Conservation (phyloP, 2,888 invertebrate genomes). For the Hypomecis atomaria region DNA sequence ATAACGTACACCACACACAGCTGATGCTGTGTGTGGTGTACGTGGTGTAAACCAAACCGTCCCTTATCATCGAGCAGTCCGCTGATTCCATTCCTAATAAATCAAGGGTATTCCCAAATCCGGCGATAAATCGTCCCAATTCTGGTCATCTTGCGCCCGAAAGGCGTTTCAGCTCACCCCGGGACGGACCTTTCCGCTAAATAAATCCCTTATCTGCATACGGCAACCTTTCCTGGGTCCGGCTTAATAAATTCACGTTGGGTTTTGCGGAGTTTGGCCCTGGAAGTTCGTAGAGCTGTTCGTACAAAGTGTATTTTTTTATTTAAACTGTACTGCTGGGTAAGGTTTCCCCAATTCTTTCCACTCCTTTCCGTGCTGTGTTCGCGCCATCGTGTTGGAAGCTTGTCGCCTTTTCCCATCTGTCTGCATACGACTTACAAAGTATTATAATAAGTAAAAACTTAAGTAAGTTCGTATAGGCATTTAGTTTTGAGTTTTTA, state of each 20-base stretch:
- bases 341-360: too few relatives aligned
- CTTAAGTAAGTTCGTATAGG: too few relatives aligned
- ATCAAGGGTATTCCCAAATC: slow-evolving; percentile 79
- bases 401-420: too few relatives aligned
- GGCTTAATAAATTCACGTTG: slow-evolving; percentile 85
- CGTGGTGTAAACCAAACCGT: slow-evolving; percentile 33
- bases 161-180: slow-evolving; percentile 79
- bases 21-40: too few relatives aligned
- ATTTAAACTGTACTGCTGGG: too few relatives aligned
- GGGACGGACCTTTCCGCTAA: slow-evolving; percentile 85
- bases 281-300: slow-evolving; percentile 61
- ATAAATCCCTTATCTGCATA: slow-evolving; percentile 86
- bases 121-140: slow-evolving; percentile 82
- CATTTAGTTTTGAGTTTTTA: too few relatives aligned
- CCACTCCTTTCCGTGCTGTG: too few relatives aligned
- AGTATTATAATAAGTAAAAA: too few relatives aligned
- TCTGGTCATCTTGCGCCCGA: slow-evolving; percentile 82
- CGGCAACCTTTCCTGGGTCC: slow-evolving; percentile 85
- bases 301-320: background rate
- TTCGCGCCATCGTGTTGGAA: too few relatives aligned
- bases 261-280: slow-evolving; percentile 75
- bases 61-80: slow-evolving; percentile 66
- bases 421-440: too few relatives aligned
- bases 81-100: slow-evolving; percentile 77
- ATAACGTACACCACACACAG: background rate